phyloP scores from a whole-genome alignment of 2,888 invertebrate genomes.

The Idaea straminata region DNA sequence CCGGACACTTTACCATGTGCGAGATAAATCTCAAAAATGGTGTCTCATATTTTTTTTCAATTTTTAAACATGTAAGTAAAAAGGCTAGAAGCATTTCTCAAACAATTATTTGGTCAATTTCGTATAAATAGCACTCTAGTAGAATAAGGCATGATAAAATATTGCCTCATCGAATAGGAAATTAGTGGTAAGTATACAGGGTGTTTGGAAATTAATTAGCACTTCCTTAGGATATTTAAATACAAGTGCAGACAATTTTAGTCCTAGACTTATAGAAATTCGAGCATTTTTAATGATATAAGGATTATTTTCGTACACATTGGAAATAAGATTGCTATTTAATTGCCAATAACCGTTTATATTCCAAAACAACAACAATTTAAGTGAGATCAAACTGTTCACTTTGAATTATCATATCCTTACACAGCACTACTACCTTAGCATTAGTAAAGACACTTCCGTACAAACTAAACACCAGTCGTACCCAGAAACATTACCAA shows the following conservation, averaged over 20 bases:
- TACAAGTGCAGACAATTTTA: constrained; percentile 27
- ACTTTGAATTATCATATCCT: constrained; percentile 47
- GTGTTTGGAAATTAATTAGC: not conserved
- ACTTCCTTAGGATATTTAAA: not conserved
- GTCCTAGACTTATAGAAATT: not conserved
- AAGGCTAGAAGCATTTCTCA: constrained; percentile 58
- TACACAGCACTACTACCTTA: constrained; percentile 28
- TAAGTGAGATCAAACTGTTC: constrained; percentile 68
- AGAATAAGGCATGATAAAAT: constrained; percentile 54
- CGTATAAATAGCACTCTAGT: constrained; percentile 50
- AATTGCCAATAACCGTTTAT: not conserved
- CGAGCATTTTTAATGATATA: not conserved
- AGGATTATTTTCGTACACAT: constrained; percentile 7
- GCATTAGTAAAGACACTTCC: constrained; percentile 24
- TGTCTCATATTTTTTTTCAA: constrained; percentile 35
- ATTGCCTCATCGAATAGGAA: constrained; percentile 53
- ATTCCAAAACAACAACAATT: constrained; percentile 54
- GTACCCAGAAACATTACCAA: not conserved
- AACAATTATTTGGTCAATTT: constrained; percentile 66
- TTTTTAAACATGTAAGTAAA: constrained; percentile 57
- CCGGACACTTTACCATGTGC: constrained; percentile 63
- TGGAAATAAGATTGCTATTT: constrained; percentile 5
- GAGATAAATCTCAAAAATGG: constrained; percentile 31
- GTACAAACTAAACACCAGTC: constrained; percentile 4
- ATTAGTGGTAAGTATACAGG: constrained; percentile 42